phyloP scores from a whole-genome alignment of 2,113 vertebrate genomes.

The Cyprinodon tularosa region DNA sequence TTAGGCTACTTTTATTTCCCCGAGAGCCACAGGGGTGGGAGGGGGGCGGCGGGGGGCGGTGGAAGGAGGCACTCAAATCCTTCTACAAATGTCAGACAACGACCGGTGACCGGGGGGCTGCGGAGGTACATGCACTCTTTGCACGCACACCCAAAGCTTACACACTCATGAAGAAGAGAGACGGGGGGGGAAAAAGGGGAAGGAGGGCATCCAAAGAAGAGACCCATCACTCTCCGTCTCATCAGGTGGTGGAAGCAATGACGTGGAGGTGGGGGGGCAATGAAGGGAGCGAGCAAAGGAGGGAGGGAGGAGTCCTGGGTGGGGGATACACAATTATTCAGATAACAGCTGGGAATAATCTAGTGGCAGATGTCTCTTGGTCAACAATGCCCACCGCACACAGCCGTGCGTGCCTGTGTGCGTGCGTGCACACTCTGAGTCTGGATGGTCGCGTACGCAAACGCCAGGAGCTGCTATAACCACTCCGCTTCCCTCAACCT shows the following conservation, averaged over 20 bases:
- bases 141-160: conserved; percentile 17
- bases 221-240: conserved; percentile 58
- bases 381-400: conserved; percentile 83
- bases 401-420: conserved; percentile 44
- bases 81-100: conserved; percentile 76
- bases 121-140: conserved; percentile 14
- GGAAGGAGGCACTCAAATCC: conserved; percentile 57
- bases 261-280: conserved; percentile 54
- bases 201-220: conserved; percentile 40
- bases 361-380: conserved; percentile 83
- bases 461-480: conserved; percentile 10
- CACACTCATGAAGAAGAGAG: conserved; percentile 50
- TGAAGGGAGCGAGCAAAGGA: conserved; percentile 34
- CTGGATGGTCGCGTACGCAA: conserved; percentile 42
- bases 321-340: conserved; percentile 83
- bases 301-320: conserved; percentile 30
- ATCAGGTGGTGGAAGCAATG: conserved; percentile 45
- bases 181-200: background rate
- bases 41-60: conserved; percentile 16
- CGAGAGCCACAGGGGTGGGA: conserved; percentile 50
- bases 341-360: conserved; percentile 87
- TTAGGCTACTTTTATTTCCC: conserved; percentile 78
- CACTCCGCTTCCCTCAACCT: conserved; percentile 11
- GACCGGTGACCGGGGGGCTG: conserved; percentile 55
- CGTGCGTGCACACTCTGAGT: conserved; percentile 45